phyloP scores from a whole-genome alignment of 2,797 vertebrate species.

The Malurus splendens region DNA sequence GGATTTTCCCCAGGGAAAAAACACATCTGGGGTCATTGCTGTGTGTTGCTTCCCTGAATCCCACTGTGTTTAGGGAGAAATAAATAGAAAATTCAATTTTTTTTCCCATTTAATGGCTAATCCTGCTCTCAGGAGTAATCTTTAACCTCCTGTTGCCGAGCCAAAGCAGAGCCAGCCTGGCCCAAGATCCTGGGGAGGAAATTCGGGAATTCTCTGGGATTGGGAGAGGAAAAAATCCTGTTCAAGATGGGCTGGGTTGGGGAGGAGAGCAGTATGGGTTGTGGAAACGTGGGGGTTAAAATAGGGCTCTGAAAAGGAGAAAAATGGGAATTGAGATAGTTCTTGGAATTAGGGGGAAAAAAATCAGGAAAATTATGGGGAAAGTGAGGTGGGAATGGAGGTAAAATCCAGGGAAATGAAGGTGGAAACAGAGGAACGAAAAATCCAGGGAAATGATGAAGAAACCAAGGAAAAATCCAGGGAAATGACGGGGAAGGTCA shows the following conservation, averaged over 20 bases:
- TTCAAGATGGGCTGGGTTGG: neutral
- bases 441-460: neutral
- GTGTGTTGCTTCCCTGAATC: neutral
- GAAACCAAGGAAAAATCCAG: neutral
- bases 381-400: neutral
- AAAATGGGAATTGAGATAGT: fast-evolving
- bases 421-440: neutral
- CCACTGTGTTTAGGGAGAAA: fast-evolving
- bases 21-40: fast-evolving
- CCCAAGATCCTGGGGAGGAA: neutral
- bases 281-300: neutral
- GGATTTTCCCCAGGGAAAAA: neutral
- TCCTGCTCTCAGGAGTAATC: neutral
- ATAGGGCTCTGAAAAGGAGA: neutral
- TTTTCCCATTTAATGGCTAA: neutral
- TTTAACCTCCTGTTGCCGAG: neutral
- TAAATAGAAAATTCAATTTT: neutral
- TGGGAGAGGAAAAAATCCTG: neutral
- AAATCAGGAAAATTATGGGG: neutral
- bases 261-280: too few relatives aligned
- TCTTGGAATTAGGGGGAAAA: too few relatives aligned
- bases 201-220: neutral
- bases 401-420: neutral
- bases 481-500: too few relatives aligned
- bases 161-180: neutral